Conservation (phyloP, 2,113 vertebrate species). For the Sinocyclocheilus anshuiensis region DNA sequence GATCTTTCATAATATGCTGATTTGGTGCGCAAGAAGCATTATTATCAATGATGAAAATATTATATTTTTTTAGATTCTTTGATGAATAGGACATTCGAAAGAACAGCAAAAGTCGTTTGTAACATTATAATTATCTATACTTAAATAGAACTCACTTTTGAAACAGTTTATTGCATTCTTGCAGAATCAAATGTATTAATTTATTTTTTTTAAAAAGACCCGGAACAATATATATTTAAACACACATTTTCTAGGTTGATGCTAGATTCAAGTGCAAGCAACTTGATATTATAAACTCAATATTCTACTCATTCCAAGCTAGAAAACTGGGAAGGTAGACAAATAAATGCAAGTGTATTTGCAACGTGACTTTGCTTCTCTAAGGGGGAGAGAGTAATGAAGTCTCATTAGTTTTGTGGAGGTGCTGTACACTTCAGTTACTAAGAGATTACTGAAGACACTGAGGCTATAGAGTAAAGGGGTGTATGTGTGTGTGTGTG, state of each 20-base stretch:
- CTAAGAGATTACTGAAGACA: slow-evolving; percentile 4
- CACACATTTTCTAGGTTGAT: not conserved
- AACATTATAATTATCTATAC: too few relatives aligned
- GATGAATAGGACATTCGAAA: too few relatives aligned
- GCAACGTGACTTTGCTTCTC: not conserved
- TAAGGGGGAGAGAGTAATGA: slow-evolving; percentile 1
- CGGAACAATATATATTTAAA: too few relatives aligned
- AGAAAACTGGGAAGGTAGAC: not conserved
- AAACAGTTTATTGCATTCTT: too few relatives aligned
- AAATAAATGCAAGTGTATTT: not conserved
- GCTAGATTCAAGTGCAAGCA: not conserved
- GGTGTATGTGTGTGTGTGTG: not conserved
- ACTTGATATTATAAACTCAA: not conserved
- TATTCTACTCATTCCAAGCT: not conserved
- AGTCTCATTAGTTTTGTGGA: slow-evolving; percentile 25
- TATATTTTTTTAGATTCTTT: too few relatives aligned
- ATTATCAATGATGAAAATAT: too few relatives aligned
- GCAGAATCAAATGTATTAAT: too few relatives aligned
- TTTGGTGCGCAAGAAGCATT: too few relatives aligned
- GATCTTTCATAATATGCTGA: too few relatives aligned
- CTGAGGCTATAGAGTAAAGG: not conserved
- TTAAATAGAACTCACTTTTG: too few relatives aligned
- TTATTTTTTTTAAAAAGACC: too few relatives aligned
- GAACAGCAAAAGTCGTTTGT: too few relatives aligned
- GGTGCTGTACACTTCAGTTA: slow-evolving; percentile 6